Percentiles rank a stretch among this genome's conserved stretches.
phyloP scores from a whole-genome alignment of 2,797 vertebrate species.

The Anguilla anguilla region DNA sequence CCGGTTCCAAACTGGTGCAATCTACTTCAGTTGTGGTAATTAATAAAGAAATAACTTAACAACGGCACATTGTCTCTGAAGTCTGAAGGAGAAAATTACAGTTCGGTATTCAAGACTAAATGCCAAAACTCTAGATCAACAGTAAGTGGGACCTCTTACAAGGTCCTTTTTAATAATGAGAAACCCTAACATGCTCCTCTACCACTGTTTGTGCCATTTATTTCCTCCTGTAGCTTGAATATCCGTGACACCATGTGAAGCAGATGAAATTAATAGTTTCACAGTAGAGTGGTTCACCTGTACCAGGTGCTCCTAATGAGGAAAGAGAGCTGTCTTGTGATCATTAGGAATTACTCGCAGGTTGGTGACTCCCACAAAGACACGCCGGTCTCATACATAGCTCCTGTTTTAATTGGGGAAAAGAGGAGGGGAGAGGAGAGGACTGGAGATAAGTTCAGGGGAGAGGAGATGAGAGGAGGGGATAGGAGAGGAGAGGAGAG shows the following conservation, averaged over 20 bases:
- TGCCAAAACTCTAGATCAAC: not conserved
- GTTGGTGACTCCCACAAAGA: not conserved
- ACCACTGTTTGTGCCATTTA: not conserved
- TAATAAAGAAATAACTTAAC: not conserved
- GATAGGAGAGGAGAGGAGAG: not conserved
- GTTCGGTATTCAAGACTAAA: not conserved
- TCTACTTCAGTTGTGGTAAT: not conserved
- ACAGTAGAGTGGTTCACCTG: not conserved
- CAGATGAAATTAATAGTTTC: not conserved
- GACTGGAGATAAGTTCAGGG: not conserved
- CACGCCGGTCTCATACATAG: not conserved
- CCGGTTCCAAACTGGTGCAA: not conserved
- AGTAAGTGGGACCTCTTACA: not conserved
- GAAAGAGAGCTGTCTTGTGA: not conserved
- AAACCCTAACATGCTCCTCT: not conserved
- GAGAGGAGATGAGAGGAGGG: not conserved
- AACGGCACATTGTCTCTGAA: not conserved
- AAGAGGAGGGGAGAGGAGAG: not conserved
- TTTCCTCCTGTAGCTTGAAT: not conserved
- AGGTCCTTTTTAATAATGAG: too few species aligned
- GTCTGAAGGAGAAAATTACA: not conserved
- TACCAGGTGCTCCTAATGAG: not conserved
- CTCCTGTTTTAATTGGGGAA: slow-evolving; percentile 4
- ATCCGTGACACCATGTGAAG: not conserved
- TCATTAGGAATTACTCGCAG: not conserved